Evolutionary conservation across 2,888 invertebrate genomes (phyloP), one percentile per base, ranked within the genome.

Genomic region (Andrena flavipes): DNA sequence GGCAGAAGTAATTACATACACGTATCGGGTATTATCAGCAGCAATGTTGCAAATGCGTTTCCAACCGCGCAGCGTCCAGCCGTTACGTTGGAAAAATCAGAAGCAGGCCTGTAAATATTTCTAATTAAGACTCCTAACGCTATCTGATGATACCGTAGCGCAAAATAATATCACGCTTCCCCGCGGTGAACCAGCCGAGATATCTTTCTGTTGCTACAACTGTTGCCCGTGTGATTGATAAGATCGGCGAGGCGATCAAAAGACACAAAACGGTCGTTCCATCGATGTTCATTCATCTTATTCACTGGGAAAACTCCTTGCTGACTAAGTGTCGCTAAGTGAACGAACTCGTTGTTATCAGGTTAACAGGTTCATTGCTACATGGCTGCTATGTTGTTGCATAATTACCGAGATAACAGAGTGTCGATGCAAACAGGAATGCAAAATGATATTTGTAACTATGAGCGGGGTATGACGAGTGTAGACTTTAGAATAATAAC

Each of bases 81-180:
- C 23, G 54, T 42, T 42, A 35, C 42, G 0, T 7, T 8, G 54
- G 0, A 5, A 16, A 10, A 33, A 49, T 10, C 10, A 7, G 3
- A 49, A 26, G 23, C 23, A 30, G 10, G 20, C 35, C 51, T 64
- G 59, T 54, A 60, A 26, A 33, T 65, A 54, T 70, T 30, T 33
- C 42, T 77, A 80, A 77, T 80, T 80, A 80, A 70, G 49, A 35
- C n/a, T 42, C 51, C 35, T 59, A 29, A 29, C 48, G 6, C n/a
- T 70, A 76, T 79, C 79, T 70, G 76, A 76, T 79, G 64, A 42
- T 42, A 7, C n/a, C 49, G 4, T 48, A 29, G 42, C 26, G 60
- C 59, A 29, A 60, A 80, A 76, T 60, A 16, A 70, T 51, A 60
- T 70, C 33, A 10, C n/a, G 49, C 56, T 64, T 64, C 35, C 10